These are phyloP conservation scores for Nesogale talazaci DNA, from an alignment of 2,113 vertebrate species.

Conservation along the genomic window DNA sequence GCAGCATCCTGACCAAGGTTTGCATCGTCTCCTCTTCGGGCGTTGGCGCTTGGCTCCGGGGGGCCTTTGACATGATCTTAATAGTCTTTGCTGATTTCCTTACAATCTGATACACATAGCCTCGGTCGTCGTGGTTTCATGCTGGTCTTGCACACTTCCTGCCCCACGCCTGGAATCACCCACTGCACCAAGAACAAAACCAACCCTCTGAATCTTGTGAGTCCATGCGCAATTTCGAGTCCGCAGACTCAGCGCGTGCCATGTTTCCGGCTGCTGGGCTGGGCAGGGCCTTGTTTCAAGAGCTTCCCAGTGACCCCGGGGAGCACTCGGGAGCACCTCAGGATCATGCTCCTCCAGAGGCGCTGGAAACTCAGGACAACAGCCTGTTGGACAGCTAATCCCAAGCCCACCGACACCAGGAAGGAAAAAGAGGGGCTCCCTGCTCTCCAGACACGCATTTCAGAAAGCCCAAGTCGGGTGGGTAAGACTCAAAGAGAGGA, in stretches of 20 bases:
- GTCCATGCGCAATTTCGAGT: neutral
- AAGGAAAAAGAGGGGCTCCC: no score
- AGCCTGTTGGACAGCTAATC: no score
- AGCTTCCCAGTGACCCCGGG: neutral
- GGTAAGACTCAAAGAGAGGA: no score
- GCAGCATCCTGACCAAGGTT: conserved; percentile 26
- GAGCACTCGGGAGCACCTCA: conserved; percentile 10
- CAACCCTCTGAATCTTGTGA: no score
- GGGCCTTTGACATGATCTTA: neutral
- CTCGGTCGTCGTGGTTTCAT: neutral
- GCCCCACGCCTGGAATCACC: conserved; percentile 29
- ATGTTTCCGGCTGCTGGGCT: neutral
- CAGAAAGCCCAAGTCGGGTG: no score
- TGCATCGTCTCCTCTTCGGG: conserved; percentile 19
- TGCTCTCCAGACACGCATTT: no score
- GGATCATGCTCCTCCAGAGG: neutral
- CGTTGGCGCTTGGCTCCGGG: neutral
- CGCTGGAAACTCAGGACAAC: no score
- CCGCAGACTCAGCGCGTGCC: neutral
- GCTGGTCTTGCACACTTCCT: neutral
- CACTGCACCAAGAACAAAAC: conserved; percentile 15
- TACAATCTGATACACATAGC: neutral
- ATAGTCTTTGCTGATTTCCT: conserved; percentile 7
- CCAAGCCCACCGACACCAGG: no score
- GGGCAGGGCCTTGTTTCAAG: conserved; percentile 25